Percentiles rank a stretch among this genome's conserved stretches.
phyloP scores from a whole-genome alignment of 2,113 vertebrate species.

The Pitta sordida region DNA sequence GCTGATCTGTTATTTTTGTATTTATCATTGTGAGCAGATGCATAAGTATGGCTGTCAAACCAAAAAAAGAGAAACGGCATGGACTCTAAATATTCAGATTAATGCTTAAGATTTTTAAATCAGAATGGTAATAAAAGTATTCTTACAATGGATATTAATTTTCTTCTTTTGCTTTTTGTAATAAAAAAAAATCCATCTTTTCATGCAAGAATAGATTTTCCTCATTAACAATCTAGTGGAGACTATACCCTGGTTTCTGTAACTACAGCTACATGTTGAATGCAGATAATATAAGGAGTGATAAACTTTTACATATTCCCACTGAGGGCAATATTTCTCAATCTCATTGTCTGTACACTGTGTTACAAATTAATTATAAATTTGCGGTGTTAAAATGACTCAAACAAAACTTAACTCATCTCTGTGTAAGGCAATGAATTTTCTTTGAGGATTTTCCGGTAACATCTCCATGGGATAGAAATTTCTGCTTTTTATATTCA shows the following conservation, averaged over 20 bases:
- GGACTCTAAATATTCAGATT: not conserved
- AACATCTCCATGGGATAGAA: not conserved
- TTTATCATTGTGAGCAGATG: not conserved
- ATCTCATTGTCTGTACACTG: not conserved
- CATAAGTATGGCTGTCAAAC: not conserved
- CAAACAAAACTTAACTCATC: not conserved
- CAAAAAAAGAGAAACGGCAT: not conserved
- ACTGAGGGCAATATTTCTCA: not conserved
- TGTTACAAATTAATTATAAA: not conserved
- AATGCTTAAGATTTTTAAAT: not conserved
- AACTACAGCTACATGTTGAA: not conserved
- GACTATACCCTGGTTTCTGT: not conserved
- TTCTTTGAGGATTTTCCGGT: not conserved
- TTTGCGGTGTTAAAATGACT: not conserved
- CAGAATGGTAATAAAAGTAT: not conserved
- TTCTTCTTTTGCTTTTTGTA: not conserved
- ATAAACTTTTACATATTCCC: not conserved
- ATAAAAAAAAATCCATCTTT: not conserved
- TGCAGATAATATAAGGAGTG: not conserved
- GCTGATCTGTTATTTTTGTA: not conserved
- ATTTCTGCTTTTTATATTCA: not conserved
- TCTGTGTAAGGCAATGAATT: not conserved
- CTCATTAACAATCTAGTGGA: not conserved
- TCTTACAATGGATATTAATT: not conserved
- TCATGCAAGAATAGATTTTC: not conserved